Evolutionary conservation across 1,140 invertebrate species (phyloP), one percentile per base, ranked within the genome.

Genomic region (Ips nitidus): DNA sequence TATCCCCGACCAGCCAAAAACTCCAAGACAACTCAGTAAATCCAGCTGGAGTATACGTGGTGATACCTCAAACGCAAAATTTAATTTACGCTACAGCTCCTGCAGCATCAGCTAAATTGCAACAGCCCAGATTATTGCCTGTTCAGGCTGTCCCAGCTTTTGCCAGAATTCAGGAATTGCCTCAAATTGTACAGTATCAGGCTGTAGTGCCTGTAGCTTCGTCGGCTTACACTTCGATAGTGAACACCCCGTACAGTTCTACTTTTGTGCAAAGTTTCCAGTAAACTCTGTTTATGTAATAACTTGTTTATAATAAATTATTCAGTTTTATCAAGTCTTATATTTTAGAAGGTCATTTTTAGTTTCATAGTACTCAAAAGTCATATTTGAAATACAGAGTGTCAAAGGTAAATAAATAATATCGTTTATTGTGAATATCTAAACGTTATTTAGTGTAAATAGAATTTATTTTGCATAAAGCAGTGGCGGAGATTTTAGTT

Each of bases 231-330:
- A 73, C 64, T 2, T 64, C 71, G 8, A 52, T 73, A 22, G 60
- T 75, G 39, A 73, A 72, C 55, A 73, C 74, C 37, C 75, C 75
- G 0, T 77, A 67, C 42, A 75, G 75, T 64, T 71, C 70, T 3
- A 72, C 70, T 1, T 72, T 73, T 60, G 70, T 75, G 1, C 75
- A 77, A 61, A 71, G 74, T 65, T 74, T 72, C 42, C 75, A 77
- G 47, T 69, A 63, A 43, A 5, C 36, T 22, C 22, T 22, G 22
- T 22, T 22, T 22, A 22, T 22, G 22, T 43, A 2, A 41, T 22
- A 22, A 22, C 22, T 22, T 22, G 22, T 22, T 22, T 22, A 22
- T 22, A 22, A 22, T 22, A 22, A 22, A 22, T 22, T 22, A 22
- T 22, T 22, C 22, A 22, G 22, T 22, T 22, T 22, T 22, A 22